phyloP scores from a whole-genome alignment of 2,797 vertebrate genomes.

The Brachyrhaphis roseni region DNA sequence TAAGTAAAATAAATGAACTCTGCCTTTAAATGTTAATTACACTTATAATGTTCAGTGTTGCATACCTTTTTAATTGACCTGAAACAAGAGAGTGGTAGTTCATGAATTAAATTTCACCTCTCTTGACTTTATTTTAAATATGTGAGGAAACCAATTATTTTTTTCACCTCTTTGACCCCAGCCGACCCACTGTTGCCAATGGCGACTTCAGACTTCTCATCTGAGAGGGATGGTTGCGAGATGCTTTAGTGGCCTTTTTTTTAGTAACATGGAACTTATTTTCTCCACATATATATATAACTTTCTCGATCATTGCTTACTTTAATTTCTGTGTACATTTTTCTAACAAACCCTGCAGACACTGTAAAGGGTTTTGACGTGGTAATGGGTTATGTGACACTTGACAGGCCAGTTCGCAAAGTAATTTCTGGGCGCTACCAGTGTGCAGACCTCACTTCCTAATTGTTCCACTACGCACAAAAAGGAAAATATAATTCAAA shows the following conservation, averaged over 20 bases:
- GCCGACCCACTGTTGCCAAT: neutral
- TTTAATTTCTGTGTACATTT: neutral
- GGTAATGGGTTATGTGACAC: neutral
- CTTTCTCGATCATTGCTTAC: neutral
- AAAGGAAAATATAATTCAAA: neutral
- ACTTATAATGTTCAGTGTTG: neutral
- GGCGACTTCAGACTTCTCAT: neutral
- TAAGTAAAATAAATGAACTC: neutral
- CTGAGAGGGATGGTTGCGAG: neutral
- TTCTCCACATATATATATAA: neutral
- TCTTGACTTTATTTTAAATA: neutral
- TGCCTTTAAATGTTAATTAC: slow-evolving; percentile 6
- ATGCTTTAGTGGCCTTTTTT: neutral
- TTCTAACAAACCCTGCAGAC: neutral
- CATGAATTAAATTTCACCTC: neutral
- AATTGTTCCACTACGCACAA: neutral
- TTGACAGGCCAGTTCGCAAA: neutral
- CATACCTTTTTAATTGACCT: slow-evolving; percentile 3
- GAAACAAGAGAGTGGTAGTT: neutral
- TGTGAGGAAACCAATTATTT: slow-evolving; percentile 1
- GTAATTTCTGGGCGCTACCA: neutral
- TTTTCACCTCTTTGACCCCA: neutral
- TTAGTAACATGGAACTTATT: neutral
- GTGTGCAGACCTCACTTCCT: neutral
- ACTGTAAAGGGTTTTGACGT: neutral